Conservation (phyloP, 2,797 vertebrate species). For the Limosa lapponica region DNA sequence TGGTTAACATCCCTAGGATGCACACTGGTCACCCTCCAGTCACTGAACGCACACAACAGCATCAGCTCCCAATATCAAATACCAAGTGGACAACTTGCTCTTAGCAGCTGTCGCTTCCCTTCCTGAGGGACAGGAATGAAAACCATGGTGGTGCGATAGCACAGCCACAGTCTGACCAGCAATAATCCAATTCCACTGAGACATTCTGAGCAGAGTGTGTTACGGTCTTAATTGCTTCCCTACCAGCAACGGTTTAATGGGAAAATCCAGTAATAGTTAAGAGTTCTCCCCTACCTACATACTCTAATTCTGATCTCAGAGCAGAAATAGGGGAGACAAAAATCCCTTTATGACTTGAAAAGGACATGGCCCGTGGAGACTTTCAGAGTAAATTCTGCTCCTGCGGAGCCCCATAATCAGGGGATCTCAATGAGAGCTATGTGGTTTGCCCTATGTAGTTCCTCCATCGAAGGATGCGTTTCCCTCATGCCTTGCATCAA, state of each 20-base stretch:
- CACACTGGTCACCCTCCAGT: not conserved
- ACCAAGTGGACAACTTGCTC: not conserved
- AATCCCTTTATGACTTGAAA: not conserved
- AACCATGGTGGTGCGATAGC: accelerated
- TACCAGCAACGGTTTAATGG: not conserved
- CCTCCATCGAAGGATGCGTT: accelerated
- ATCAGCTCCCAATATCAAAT: not conserved
- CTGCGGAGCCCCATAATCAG: not conserved
- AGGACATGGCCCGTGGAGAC: not conserved
- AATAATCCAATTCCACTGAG: not conserved
- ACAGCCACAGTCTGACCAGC: not conserved
- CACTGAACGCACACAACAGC: not conserved
- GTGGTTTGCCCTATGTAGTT: accelerated
- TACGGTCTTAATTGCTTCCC: not conserved
- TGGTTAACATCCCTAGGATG: not conserved
- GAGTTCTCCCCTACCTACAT: not conserved
- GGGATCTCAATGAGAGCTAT: not conserved
- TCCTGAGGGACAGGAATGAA: not conserved
- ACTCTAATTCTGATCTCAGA: not conserved
- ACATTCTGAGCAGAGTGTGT: not conserved
- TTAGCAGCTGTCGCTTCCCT: not conserved
- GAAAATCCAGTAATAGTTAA: not conserved
- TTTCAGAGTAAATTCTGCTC: not conserved
- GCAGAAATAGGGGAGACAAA: not conserved
- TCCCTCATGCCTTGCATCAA: not conserved